Evolutionary conservation across 2,113 vertebrate species (phyloP).

Genomic region (Vulpes lagopus): DNA sequence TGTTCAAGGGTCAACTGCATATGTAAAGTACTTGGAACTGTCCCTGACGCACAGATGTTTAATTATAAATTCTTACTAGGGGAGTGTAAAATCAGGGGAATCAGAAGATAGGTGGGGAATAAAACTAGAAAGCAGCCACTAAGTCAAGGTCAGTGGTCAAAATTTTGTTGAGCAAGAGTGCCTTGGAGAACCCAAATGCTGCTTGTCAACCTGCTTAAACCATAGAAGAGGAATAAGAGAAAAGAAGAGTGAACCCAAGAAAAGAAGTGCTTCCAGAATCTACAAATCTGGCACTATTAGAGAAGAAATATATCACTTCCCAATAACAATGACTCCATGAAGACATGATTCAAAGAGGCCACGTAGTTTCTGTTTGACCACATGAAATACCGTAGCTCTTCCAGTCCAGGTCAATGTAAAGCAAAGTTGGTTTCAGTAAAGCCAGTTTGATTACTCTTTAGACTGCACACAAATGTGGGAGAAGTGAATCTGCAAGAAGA

Average conservation of each 20-base stretch:
- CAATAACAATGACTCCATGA: not conserved
- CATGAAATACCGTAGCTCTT: not conserved
- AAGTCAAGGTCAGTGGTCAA: not conserved
- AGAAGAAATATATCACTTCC: not conserved
- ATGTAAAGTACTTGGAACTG: not conserved
- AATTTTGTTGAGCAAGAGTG: not conserved
- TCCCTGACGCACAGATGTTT: not conserved
- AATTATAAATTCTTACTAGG: not conserved
- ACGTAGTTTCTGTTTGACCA: not conserved
- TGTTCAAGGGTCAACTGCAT: not conserved
- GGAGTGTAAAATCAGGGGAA: not conserved
- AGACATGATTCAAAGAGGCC: not conserved
- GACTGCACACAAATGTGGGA: not conserved
- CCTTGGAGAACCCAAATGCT: not conserved
- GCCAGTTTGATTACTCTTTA: not conserved
- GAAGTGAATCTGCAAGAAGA: not conserved
- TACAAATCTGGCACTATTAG: not conserved
- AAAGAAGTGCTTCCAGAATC: not conserved
- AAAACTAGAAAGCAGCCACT: not conserved
- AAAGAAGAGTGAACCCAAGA: not conserved
- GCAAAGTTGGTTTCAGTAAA: not conserved
- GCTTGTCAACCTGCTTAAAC: not conserved
- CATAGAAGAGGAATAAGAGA: not conserved
- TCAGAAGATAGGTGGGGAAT: not conserved
- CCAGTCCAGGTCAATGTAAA: not conserved